Evolutionary conservation across 2,113 vertebrate species (phyloP).

Genomic region (Alectura lathami): DNA sequence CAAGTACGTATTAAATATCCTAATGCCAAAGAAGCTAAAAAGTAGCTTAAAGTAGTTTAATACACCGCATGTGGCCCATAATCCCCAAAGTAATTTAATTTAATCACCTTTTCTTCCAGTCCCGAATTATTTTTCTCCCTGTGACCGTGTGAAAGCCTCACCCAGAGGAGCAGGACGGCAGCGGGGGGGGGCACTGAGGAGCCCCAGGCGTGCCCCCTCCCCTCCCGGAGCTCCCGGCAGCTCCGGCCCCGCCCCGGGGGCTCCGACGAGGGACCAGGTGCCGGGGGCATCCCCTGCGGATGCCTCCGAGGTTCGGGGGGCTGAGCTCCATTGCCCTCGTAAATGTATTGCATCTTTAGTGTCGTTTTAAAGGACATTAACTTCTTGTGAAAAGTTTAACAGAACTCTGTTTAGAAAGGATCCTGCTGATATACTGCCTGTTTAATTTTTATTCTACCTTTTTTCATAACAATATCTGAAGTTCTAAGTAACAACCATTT

Average conservation of each 20-base stretch:
- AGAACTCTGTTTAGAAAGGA: conserved; percentile 15
- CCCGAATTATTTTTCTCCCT: neutral
- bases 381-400: neutral
- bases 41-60: conserved; percentile 8
- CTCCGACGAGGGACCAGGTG: neutral
- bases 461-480: conserved; percentile 28
- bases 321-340: conserved; percentile 28
- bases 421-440: conserved; percentile 43
- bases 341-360: neutral
- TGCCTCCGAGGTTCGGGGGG: no score
- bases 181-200: neutral
- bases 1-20: neutral
- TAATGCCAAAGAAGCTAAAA: conserved; percentile 28
- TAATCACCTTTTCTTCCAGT: conserved; percentile 23
- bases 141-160: neutral
- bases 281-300: no score
- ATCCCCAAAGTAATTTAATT: conserved; percentile 34
- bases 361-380: conserved; percentile 1
- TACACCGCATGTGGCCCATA: neutral
- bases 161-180: neutral
- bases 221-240: no score
- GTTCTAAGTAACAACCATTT: conserved; percentile 36
- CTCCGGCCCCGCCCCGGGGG: no score
- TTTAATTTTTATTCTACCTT: conserved; percentile 48
- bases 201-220: no score